Conservation (phyloP, 2,113 vertebrate genomes). For the Dissostichus mawsoni region DNA sequence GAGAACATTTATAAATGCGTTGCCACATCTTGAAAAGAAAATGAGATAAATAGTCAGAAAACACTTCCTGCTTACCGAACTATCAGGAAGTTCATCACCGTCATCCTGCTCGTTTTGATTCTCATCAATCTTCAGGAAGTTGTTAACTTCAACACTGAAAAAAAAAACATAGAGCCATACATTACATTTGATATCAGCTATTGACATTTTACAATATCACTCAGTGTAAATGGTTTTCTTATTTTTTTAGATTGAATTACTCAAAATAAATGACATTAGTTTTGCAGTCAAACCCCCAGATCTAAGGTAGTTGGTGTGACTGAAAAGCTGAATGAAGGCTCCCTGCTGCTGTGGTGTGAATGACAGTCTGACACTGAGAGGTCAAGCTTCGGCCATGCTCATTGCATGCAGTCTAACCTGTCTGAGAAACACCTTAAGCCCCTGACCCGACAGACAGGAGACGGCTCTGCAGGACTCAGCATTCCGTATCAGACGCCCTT, state of each 20-base stretch:
- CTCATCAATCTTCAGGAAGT: constrained; percentile 84
- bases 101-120: constrained; percentile 82
- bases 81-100: constrained; percentile 37
- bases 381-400: constrained; percentile 34
- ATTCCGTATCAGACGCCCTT: not conserved
- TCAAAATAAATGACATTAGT: not conserved
- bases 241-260: not conserved
- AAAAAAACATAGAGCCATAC: not conserved
- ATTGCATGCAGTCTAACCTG: constrained; percentile 14
- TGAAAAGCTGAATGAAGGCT: not conserved
- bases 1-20: not conserved
- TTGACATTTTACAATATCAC: not conserved
- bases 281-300: not conserved
- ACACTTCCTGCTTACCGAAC: constrained; percentile 58
- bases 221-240: not conserved
- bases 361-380: constrained; percentile 39
- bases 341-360: not conserved
- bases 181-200: not conserved
- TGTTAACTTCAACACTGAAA: constrained; percentile 81
- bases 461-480: constrained; percentile 17
- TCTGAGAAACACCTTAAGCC: constrained; percentile 59
- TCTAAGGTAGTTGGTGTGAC: not conserved
- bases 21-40: not conserved
- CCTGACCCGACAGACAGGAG: constrained; percentile 28
- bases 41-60: not conserved